A percentile compares a stretch with the other conserved stretches of the same genome.
Evolutionary conservation across 2,113 vertebrate species (phyloP).

Genomic region (Clarias macrocephalus): DNA sequence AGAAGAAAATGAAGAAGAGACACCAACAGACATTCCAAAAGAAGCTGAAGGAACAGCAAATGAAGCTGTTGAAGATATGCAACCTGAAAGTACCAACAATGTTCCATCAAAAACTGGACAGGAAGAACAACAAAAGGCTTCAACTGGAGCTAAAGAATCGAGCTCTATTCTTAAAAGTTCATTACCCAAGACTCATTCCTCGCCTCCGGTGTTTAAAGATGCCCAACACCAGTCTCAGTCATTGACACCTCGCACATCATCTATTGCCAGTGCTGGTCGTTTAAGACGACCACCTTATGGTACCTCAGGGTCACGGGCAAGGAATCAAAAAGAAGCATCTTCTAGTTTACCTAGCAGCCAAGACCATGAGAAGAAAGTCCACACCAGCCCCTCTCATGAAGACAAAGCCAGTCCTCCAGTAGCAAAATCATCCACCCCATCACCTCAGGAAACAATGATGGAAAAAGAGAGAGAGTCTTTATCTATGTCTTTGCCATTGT

Average conservation of each 20-base stretch:
- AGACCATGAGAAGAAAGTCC: conserved; percentile 61
- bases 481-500: conserved; percentile 23
- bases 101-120: conserved; percentile 36
- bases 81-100: conserved; percentile 47
- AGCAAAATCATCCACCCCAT: conserved; percentile 54
- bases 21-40: conserved; percentile 53
- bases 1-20: conserved; percentile 48
- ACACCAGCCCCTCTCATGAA: conserved; percentile 52
- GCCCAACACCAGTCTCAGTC: conserved; percentile 14
- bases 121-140: conserved; percentile 11
- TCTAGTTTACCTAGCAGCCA: conserved; percentile 50
- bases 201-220: conserved; percentile 38
- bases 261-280: conserved; percentile 32
- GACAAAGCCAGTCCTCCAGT: conserved; percentile 49
- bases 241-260: conserved; percentile 36
- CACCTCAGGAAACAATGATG: conserved; percentile 47
- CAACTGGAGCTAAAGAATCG: conserved; percentile 14
- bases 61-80: conserved; percentile 50
- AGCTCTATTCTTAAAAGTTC: conserved; percentile 28
- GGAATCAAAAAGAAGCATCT: conserved; percentile 40
- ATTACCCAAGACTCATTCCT: conserved; percentile 12
- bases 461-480: conserved; percentile 34
- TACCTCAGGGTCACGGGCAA: conserved; percentile 34
- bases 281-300: conserved; percentile 39
- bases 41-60: conserved; percentile 53